Evolutionary conservation across 2,113 vertebrate genomes (phyloP), one percentile per base, ranked within the genome.

Genomic region (Corapipo altera): DNA sequence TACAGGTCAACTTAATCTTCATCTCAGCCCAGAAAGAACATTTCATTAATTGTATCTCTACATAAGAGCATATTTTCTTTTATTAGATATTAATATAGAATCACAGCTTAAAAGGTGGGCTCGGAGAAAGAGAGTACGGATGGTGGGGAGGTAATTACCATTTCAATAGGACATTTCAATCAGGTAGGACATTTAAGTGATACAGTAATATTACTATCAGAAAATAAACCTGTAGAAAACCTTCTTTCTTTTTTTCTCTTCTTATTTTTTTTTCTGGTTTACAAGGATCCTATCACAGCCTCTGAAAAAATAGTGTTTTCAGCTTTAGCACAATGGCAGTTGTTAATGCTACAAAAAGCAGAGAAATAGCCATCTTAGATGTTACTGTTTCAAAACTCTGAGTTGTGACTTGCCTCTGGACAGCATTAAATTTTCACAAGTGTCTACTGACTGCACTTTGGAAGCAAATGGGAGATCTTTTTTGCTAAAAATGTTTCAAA

Each of bases 71-170:
- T 30, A 28, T 44, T 89, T 79, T 74, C 39, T 74, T 82, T 61
- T n/a, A 52, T 62, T 59, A 74, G 46, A 20, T 77, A 48, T 93
- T 62, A 24, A 33, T 67, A 61, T 22, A 86, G 85, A 89, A 41
- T 52, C 57, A 69, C n/a, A 87, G 39, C n/a, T 80, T 78, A 72
- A 86, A 93, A 90, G 22, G 23, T 24, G 67, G 49, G 19, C 78
- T 80, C 37, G 14, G 35, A 91, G 48, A 44, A 77, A 94, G 54
- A 49, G 4, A 66, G 5, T 30, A 11, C 1, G 2, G 59, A 67
- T 37, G 24, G 14, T 55, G 58, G 26, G 67, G 69, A 84, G 32
- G 55, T 49, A 95, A 58, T 74, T 72, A 55, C 51, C 15, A 24
- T 37, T 67, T 83, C n/a, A 43, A 6, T 46, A 82, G 24, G 22